These are phyloP conservation scores for Argyresthia albistria DNA, from an alignment of 2,888 invertebrate genomes.

Conservation along the genomic window DNA sequence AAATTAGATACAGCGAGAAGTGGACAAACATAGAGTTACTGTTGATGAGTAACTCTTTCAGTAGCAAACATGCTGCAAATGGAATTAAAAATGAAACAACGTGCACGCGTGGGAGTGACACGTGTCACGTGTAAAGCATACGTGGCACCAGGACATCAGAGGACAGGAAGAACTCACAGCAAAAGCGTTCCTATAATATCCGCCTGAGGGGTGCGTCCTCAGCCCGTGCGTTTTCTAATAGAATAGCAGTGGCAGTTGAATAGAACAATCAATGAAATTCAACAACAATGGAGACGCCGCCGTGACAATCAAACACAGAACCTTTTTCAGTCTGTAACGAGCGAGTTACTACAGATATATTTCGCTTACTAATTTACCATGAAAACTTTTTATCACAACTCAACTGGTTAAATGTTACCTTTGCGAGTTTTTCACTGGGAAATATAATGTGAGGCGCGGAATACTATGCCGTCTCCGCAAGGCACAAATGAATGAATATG, in stretches of 20 bases:
- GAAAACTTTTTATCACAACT: too few relatives aligned
- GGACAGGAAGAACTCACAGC: not conserved
- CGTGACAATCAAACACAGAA: too few relatives aligned
- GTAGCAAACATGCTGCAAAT: not conserved
- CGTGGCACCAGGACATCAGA: constrained; percentile 9
- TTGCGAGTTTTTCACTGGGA: not conserved
- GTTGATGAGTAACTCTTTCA: not conserved
- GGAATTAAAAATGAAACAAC: not conserved
- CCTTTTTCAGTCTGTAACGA: too few relatives aligned
- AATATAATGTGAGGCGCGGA: not conserved
- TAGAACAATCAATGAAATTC: not conserved
- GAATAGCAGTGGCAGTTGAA: too few relatives aligned
- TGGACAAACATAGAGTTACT: not conserved
- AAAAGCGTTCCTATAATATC: not conserved
- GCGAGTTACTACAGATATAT: too few relatives aligned
- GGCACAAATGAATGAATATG: constrained; percentile 9
- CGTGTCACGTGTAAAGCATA: constrained; percentile 13
- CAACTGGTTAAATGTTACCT: too few relatives aligned
- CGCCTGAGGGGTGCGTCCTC: not conserved
- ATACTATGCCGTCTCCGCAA: constrained; percentile 5
- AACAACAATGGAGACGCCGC: too few relatives aligned
- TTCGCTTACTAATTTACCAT: too few relatives aligned
- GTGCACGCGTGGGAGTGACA: not conserved
- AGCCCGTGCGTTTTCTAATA: not conserved
- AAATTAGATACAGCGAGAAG: too few relatives aligned